Conservation (phyloP, 2,797 vertebrate genomes). For the Hydrolagus colliei region DNA sequence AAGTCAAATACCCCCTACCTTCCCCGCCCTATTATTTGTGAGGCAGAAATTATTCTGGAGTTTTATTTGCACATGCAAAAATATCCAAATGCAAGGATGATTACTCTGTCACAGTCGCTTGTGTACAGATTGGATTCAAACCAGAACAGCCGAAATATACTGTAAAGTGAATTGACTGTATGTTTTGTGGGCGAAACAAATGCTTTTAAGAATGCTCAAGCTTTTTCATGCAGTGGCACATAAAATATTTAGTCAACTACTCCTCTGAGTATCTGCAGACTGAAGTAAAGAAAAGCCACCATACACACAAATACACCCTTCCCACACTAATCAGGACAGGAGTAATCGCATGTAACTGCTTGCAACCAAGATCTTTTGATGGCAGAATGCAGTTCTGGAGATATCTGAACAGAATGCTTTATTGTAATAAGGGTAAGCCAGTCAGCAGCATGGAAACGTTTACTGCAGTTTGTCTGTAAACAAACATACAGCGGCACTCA, state of each 20-base stretch:
- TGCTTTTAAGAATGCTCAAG: not conserved
- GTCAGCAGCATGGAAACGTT: not conserved
- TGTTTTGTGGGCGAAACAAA: too few relatives aligned
- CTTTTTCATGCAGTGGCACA: not conserved
- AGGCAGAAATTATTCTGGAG: not conserved
- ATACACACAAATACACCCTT: not conserved
- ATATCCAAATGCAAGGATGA: too few relatives aligned
- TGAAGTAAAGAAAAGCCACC: not conserved
- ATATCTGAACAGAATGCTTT: not conserved
- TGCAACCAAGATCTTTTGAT: slow-evolving; percentile 11
- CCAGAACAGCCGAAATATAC: too few relatives aligned
- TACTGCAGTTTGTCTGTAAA: not conserved
- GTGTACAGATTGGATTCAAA: too few relatives aligned
- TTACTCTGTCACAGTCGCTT: too few relatives aligned
- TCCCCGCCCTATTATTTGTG: not conserved
- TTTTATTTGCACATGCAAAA: too few relatives aligned
- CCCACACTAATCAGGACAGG: not conserved
- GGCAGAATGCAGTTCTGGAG: not conserved
- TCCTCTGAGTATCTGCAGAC: not conserved
- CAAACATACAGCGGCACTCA: not conserved
- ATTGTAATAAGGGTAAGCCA: not conserved
- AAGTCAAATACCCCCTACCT: not conserved
- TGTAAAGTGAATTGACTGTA: too few relatives aligned
- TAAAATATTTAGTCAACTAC: slow-evolving; percentile 7
- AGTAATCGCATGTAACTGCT: slow-evolving; percentile 2